A percentile compares a stretch with the other conserved stretches of the same genome.
Conservation (phyloP, 2,888 invertebrate genomes). For the Eristalinus sepulchralis region DNA sequence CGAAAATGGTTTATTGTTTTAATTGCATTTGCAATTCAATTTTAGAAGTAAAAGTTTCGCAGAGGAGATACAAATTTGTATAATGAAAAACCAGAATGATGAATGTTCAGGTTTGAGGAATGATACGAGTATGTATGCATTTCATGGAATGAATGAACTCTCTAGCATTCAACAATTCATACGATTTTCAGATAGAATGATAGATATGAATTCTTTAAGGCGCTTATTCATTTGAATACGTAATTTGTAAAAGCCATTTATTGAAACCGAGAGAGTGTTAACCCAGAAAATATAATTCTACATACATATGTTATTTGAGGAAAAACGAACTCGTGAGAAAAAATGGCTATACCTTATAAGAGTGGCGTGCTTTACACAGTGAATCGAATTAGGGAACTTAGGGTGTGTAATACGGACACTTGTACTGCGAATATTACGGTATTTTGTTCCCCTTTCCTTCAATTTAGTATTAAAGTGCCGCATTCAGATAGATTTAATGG, state of each 20-base stretch:
- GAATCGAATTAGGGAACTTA: too few species aligned
- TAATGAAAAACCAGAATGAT: conserved; percentile 13
- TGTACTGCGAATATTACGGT: too few species aligned
- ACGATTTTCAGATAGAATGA: neutral
- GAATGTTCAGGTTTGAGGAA: neutral
- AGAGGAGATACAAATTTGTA: conserved; percentile 37
- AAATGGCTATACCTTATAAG: too few species aligned
- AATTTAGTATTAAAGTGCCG: too few species aligned
- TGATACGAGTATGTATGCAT: neutral
- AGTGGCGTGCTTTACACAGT: too few species aligned
- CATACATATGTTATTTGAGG: too few species aligned
- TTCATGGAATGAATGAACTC: neutral
- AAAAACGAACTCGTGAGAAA: too few species aligned
- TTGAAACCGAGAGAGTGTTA: too few species aligned
- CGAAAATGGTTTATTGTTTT: conserved; percentile 54
- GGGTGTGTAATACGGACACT: too few species aligned
- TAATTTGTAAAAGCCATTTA: neutral
- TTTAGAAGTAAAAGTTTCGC: conserved; percentile 29
- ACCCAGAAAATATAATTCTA: too few species aligned
- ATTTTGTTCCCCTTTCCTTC: too few species aligned
- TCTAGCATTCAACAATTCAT: neutral
- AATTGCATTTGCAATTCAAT: conserved; percentile 55
- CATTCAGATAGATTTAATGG: too few species aligned
- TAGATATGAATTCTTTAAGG: neutral
- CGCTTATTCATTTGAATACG: neutral